These are phyloP conservation scores for Hyla sarda DNA, from an alignment of 2,113 vertebrate species.

Conservation along the genomic window DNA sequence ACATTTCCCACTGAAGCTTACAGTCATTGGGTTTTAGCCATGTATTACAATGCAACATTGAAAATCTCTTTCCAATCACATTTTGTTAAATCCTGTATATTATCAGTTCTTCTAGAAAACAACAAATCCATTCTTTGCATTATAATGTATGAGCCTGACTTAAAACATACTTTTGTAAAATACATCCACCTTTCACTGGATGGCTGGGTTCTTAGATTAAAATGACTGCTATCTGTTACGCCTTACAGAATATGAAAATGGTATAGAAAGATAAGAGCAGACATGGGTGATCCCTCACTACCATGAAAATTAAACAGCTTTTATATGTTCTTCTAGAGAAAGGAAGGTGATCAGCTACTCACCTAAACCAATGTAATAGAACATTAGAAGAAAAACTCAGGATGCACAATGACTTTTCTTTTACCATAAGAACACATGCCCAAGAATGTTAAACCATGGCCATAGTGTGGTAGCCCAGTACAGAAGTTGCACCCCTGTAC, in stretches of 20 bases:
- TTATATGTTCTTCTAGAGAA: not conserved
- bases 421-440: too few relatives aligned
- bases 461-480: too few relatives aligned
- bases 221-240: not conserved
- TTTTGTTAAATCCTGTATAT: not conserved
- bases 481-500: too few relatives aligned
- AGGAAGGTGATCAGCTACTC: not conserved
- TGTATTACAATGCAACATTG: not conserved
- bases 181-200: not conserved
- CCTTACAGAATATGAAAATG: not conserved
- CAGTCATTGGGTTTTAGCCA: not conserved
- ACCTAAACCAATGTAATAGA: too few relatives aligned
- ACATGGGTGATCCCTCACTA: not conserved
- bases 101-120: not conserved
- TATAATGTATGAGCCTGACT: not conserved
- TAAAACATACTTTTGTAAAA: not conserved
- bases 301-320: not conserved
- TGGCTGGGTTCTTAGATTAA: not conserved
- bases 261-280: not conserved
- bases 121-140: not conserved
- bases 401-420: too few relatives aligned
- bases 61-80: not conserved
- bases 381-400: too few relatives aligned
- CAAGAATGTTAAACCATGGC: too few relatives aligned
- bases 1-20: not conserved